Evolutionary conservation across 2,797 vertebrate genomes (phyloP).

Genomic region (Tiaroga cobitis): DNA sequence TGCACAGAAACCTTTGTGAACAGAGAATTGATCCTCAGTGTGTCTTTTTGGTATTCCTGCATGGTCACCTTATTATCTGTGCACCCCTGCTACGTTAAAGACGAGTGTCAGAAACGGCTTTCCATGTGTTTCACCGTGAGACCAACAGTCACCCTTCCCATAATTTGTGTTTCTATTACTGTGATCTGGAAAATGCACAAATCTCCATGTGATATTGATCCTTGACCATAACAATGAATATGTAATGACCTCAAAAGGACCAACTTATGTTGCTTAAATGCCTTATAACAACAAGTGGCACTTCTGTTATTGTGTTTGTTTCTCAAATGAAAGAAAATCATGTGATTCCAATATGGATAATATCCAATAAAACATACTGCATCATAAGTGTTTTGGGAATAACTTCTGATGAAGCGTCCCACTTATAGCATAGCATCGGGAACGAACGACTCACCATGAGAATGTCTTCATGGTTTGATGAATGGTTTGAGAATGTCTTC

Average conservation of each 20-base stretch:
- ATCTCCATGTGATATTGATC: conserved; percentile 1
- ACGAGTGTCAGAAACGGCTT: background rate
- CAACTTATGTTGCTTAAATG: conserved; percentile 30
- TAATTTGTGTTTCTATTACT: background rate
- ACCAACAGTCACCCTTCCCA: background rate
- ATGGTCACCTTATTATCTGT: background rate
- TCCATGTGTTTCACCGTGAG: background rate
- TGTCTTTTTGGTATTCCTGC: conserved; percentile 14
- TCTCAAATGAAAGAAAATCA: conserved; percentile 26
- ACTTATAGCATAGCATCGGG: background rate
- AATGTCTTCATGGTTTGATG: conserved; percentile 55
- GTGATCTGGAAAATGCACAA: conserved; percentile 16
- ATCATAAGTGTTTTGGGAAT: conserved; percentile 41
- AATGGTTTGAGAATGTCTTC: too few relatives aligned
- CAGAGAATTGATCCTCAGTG: background rate
- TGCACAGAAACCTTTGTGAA: background rate
- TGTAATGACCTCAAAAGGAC: conserved; percentile 28
- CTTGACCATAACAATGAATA: conserved; percentile 7
- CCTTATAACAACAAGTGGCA: conserved; percentile 31
- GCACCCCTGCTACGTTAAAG: background rate
- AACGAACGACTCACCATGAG: conserved; percentile 59
- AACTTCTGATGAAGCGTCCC: conserved; percentile 56
- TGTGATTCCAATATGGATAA: conserved; percentile 34
- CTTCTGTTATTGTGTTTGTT: conserved; percentile 40
- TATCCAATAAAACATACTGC: conserved; percentile 23